A percentile compares a stretch with the other conserved stretches of the same genome.
These are phyloP conservation scores for Gymnoscelis rufifasciata DNA, from an alignment of 2,888 invertebrate species.

Conservation along the genomic window DNA sequence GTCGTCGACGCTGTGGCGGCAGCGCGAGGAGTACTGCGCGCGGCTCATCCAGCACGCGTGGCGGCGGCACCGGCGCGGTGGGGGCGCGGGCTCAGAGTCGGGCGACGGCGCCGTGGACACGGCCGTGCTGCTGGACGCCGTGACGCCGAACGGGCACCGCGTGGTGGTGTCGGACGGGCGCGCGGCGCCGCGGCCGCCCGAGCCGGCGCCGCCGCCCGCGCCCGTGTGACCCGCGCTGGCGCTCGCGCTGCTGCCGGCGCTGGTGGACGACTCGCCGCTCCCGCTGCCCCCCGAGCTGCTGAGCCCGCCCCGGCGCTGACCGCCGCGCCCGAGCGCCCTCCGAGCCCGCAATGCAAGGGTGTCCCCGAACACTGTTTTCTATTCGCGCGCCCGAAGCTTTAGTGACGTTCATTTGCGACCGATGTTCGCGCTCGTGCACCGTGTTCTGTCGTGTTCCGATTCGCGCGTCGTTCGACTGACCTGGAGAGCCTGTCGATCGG, in stretches of 20 bases:
- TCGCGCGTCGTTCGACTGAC: constrained; percentile 56
- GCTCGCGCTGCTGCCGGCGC: constrained; percentile 76
- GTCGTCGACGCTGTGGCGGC: constrained; percentile 96
- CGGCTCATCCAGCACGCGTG: constrained; percentile 96
- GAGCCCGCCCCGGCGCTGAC: constrained; percentile 67
- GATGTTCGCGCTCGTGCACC: constrained; percentile 60
- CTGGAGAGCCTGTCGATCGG: constrained; percentile 52
- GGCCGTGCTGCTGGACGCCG: constrained; percentile 90
- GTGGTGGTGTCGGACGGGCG: constrained; percentile 93
- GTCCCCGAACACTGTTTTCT: constrained; percentile 63
- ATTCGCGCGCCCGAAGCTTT: constrained; percentile 73
- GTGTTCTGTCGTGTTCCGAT: constrained; percentile 52
- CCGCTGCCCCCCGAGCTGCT: constrained; percentile 74
- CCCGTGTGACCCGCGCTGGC: constrained; percentile 78
- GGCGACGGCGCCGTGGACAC: constrained; percentile 85
- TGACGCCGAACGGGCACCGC: constrained; percentile 91
- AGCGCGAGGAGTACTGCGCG: constrained; percentile 98
- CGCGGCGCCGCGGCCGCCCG: constrained; percentile 94
- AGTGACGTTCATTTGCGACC: constrained; percentile 73
- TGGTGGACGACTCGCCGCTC: constrained; percentile 72
- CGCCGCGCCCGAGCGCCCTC: constrained; percentile 67
- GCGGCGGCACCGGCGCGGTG: constrained; percentile 88
- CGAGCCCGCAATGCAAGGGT: not conserved
- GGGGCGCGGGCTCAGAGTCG: constrained; percentile 76
- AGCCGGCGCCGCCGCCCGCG: constrained; percentile 87